phyloP scores from a whole-genome alignment of 2,888 invertebrate genomes.

The Merodon equestris region DNA sequence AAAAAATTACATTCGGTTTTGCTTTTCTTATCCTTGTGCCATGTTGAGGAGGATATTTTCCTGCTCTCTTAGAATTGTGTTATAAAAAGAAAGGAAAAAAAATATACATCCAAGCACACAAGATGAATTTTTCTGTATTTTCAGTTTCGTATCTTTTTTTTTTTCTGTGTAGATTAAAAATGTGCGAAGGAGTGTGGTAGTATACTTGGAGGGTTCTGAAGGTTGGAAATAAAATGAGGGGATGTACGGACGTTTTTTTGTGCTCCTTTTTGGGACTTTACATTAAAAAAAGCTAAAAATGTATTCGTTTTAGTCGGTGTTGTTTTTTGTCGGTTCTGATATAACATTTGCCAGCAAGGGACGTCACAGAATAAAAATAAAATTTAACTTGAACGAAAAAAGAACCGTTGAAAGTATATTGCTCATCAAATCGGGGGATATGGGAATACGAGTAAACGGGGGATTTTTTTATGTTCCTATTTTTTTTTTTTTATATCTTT shows the following conservation, averaged over 20 bases:
- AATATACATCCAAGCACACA: constrained; percentile 14
- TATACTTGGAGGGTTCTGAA: constrained; percentile 45
- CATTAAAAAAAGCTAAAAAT: constrained; percentile 7
- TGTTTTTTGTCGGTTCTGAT: constrained; percentile 1
- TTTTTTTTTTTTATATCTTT: no score
- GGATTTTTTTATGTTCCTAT: neutral
- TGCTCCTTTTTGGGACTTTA: constrained; percentile 7
- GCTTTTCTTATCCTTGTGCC: constrained; percentile 1
- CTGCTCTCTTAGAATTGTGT: constrained; percentile 18
- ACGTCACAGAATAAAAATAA: constrained; percentile 34
- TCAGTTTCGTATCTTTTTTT: constrained; percentile 37
- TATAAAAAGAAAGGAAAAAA: constrained; percentile 4
- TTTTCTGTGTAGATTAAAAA: constrained; percentile 49
- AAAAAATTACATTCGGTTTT: neutral
- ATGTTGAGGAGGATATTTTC: constrained; percentile 4
- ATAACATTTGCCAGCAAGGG: constrained; percentile 29
- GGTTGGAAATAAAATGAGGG: constrained; percentile 10
- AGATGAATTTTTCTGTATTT: constrained; percentile 29
- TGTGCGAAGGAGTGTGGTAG: constrained; percentile 40
- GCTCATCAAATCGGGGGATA: constrained; percentile 15
- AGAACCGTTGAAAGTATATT: constrained; percentile 22
- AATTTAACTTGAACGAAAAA: constrained; percentile 17
- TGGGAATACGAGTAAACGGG: neutral
- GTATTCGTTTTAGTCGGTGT: neutral
- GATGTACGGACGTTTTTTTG: neutral